A percentile compares a stretch with the other conserved stretches of the same genome.
Evolutionary conservation across 2,797 vertebrate genomes (phyloP).

Genomic region (Hypotaenidia okinawae): DNA sequence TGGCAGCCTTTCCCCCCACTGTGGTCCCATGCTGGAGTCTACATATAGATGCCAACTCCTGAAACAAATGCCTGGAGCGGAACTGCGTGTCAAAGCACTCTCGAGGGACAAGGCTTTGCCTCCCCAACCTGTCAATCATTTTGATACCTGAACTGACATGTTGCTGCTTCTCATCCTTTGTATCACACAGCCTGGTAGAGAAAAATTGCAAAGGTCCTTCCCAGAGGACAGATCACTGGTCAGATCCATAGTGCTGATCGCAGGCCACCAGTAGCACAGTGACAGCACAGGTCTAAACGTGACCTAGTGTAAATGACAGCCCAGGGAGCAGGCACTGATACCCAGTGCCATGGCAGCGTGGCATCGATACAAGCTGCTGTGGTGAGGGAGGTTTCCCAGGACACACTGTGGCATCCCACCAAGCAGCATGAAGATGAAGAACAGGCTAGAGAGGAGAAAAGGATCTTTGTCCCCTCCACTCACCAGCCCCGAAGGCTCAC

Average conservation of each 20-base stretch:
- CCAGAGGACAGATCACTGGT: rapidly evolving
- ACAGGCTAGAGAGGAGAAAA: neutral
- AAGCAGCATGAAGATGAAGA: neutral
- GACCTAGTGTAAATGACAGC: neutral
- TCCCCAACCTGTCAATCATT: neutral
- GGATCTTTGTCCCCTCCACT: neutral
- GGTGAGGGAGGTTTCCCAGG: neutral
- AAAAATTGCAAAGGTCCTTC: neutral
- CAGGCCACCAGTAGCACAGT: rapidly evolving
- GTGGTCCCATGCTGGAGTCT: neutral
- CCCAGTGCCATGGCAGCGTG: neutral
- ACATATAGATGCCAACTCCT: neutral
- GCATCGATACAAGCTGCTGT: neutral
- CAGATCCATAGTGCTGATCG: neutral
- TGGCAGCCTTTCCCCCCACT: neutral
- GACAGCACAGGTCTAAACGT: neutral
- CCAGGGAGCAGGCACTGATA: rapidly evolving
- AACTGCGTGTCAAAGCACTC: neutral
- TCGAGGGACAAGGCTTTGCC: neutral
- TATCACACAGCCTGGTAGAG: neutral
- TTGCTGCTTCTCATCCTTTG: neutral
- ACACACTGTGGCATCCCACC: neutral
- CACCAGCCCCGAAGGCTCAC: neutral
- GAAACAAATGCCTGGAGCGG: neutral
- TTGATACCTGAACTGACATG: neutral